phyloP scores from a whole-genome alignment of 64 coral and sea anemone genomes.

The Montipora efflorescens region DNA sequence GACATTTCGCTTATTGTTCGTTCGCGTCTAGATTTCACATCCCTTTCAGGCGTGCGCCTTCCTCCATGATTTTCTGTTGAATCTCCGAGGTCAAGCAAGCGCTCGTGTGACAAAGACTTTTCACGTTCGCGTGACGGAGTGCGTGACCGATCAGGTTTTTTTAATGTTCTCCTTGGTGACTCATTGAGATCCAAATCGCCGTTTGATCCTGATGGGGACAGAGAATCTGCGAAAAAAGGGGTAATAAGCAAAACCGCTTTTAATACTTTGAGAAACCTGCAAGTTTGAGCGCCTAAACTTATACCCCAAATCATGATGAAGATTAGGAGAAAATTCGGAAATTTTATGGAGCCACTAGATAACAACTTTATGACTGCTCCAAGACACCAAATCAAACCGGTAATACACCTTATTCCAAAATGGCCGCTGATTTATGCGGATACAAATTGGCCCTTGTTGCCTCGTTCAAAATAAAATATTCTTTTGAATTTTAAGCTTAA shows the following conservation, averaged over 20 bases:
- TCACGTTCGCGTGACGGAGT: constrained; percentile 67
- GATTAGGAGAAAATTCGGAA: too few species aligned
- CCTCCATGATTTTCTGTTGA: constrained; percentile 45
- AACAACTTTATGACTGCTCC: too few species aligned
- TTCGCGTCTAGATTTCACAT: constrained; percentile 31
- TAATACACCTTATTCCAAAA: too few species aligned
- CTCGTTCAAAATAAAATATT: too few species aligned
- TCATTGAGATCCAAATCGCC: constrained; percentile 73
- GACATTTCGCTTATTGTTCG: constrained; percentile 92
- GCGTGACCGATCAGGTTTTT: constrained; percentile 49
- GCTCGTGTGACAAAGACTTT: constrained; percentile 64
- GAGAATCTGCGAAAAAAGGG: constrained; percentile 31
- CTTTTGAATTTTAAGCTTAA: too few species aligned
- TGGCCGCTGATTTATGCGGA: too few species aligned
- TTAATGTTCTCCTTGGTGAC: constrained; percentile 57
- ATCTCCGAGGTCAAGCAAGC: constrained; percentile 35
- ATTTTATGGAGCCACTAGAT: too few species aligned
- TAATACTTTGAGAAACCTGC: background rate
- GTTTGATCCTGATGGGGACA: constrained; percentile 69
- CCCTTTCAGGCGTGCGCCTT: constrained; percentile 12
- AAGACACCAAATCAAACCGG: too few species aligned
- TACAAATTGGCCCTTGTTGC: too few species aligned
- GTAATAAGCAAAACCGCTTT: background rate
- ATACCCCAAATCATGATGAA: too few species aligned
- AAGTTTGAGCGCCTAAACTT: too few species aligned